Evolutionary conservation across 1,140 invertebrate genomes (phyloP).

Genomic region (Danaus plexippus): DNA sequence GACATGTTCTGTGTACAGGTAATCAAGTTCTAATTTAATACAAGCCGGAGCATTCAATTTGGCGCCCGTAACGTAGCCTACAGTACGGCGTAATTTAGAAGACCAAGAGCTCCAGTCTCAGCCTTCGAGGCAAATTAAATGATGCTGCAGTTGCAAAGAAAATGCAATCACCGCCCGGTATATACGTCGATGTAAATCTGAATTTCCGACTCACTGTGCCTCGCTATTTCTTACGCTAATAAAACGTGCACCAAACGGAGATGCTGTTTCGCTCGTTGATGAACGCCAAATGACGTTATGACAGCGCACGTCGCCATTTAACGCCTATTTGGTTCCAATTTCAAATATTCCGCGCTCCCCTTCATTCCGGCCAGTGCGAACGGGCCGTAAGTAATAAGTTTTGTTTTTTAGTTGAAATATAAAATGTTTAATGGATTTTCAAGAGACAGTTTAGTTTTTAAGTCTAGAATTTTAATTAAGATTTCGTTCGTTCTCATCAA

Average conservation of each 20-base stretch:
- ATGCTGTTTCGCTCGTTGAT: slow-evolving; percentile 67
- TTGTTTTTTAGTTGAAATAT: slow-evolving; percentile 38
- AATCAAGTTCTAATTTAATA: slow-evolving; percentile 17
- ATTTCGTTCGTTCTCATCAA: slow-evolving; percentile 27
- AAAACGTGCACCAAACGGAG: slow-evolving; percentile 67
- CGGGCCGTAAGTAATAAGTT: slow-evolving; percentile 57
- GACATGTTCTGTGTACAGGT: slow-evolving; percentile 3
- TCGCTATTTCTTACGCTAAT: slow-evolving; percentile 70
- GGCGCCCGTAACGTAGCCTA: slow-evolving; percentile 20
- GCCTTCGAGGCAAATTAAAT: slow-evolving; percentile 58
- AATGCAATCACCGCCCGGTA: slow-evolving; percentile 65
- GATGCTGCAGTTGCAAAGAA: slow-evolving; percentile 64
- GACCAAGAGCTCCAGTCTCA: slow-evolving; percentile 39
- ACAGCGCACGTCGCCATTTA: slow-evolving; percentile 70
- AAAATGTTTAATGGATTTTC: slow-evolving; percentile 10
- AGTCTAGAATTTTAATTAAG: slow-evolving; percentile 36
- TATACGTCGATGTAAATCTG: slow-evolving; percentile 64
- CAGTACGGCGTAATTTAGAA: slow-evolving; percentile 39
- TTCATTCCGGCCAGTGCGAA: slow-evolving; percentile 50
- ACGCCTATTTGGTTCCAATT: slow-evolving; percentile 72
- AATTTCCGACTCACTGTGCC: slow-evolving; percentile 64
- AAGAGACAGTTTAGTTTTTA: neutral
- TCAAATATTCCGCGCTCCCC: slow-evolving; percentile 64
- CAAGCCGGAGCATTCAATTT: slow-evolving; percentile 26
- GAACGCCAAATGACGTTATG: slow-evolving; percentile 70